Base-by-base conservation (phyloP, 2,888 invertebrate species). In the Labia minor region DNA sequence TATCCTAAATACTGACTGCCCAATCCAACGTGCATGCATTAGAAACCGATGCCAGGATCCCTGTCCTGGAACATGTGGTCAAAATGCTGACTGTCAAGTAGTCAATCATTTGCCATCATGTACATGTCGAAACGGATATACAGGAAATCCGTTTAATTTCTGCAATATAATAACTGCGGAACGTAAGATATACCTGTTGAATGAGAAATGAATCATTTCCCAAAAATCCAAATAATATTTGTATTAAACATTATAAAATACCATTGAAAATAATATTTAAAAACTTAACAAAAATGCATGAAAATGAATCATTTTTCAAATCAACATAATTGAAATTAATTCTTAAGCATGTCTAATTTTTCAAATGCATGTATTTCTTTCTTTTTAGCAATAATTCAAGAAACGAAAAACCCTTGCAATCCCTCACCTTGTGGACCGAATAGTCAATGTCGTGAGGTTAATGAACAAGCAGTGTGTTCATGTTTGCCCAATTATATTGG, bases 1-100 rank as follows among this genome's bases (percentile, higher is more conserved):
- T 75, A 85, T 86, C 21, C 81, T 86, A 26, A 90, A 88, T 73
- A 85, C 87, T 0, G 89, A 89, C 73, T 90, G 89, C 76, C 75
- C 86, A 1, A 78, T 81, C 16, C 83, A 86, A 71, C 85, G 84
- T 73, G 87, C 91, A 1, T 92, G 92, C 73, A 78, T 89, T 11
- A 85, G 87, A 73, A 85, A 86, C 71, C 89, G 89, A 78, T 93
- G 93, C 75, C 75, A 80, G 20, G 83, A 91, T 76, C 92, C 92
- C 37, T 92, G 92, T 72, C 83, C 84, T 33, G 85, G 84, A 63
- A 83, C 86, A 65, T 92, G 88, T 74, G 92, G 91, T 65, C 79
- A 79, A 73, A 87, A 87, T 75, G 86, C 90, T 14, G 79, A 83
- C 72, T 92, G 92, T 74, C 83, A 86, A 77, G 87, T 68, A 78